These are phyloP conservation scores for Cinara cedri DNA, from an alignment of 2,888 invertebrate genomes.

Conservation along the genomic window DNA sequence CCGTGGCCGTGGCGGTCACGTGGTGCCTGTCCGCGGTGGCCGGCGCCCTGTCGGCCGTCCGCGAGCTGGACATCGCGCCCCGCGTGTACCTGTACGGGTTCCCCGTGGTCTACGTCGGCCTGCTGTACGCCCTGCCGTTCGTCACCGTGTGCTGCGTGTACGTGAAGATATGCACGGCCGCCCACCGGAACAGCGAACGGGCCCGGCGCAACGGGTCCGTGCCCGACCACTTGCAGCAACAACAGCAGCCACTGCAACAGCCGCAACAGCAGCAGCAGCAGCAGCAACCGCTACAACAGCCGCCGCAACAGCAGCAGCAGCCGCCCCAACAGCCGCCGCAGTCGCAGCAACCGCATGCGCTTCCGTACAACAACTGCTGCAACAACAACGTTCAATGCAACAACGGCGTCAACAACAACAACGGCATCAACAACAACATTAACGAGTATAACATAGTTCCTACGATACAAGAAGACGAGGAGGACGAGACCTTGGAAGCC, in stretches of 20 bases:
- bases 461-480: slow-evolving; percentile 51
- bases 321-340: not conserved
- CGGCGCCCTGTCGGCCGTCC: slow-evolving; percentile 62
- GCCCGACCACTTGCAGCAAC: slow-evolving; percentile 47
- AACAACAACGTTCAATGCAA: slow-evolving; percentile 7
- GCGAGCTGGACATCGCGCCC: slow-evolving; percentile 60
- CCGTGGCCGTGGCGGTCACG: slow-evolving; percentile 64
- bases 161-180: slow-evolving; percentile 76
- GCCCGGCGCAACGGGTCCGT: slow-evolving; percentile 65
- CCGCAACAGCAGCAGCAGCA: slow-evolving; percentile 1
- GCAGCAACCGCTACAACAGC: slow-evolving; percentile 14
- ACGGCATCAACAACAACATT: slow-evolving; percentile 12
- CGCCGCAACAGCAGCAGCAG: not conserved
- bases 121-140: slow-evolving; percentile 67
- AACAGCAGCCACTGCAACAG: slow-evolving; percentile 1
- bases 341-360: not conserved
- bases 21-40: slow-evolving; percentile 65
- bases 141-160: slow-evolving; percentile 76
- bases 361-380: slow-evolving; percentile 1
- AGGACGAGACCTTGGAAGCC: slow-evolving; percentile 40
- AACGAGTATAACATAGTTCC: slow-evolving; percentile 44
- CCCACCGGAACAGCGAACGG: slow-evolving; percentile 73
- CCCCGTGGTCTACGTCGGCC: slow-evolving; percentile 64
- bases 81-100: slow-evolving; percentile 64
- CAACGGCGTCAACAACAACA: slow-evolving; percentile 12